Base-by-base conservation (phyloP, 2,888 invertebrate genomes). In the Troides aeacus region DNA sequence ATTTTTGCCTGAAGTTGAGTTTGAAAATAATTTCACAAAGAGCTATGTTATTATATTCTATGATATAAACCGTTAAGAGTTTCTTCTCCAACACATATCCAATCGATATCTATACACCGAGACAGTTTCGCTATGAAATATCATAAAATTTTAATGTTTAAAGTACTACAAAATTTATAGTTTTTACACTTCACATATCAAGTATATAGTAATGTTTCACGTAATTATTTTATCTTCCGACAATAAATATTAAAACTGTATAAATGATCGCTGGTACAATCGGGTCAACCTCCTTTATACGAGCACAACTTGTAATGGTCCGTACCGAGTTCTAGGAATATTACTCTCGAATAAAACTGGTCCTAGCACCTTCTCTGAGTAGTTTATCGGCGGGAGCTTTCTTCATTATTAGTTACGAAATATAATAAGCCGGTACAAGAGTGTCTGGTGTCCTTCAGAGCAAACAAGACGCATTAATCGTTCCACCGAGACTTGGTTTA, bases 21-120 rank as follows among this genome's bases (percentile, higher is more conserved):
- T 15, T 46, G 4, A 46, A n/a, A 53, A 53, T n/a, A n/a, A 53
- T 53, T 53, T 53, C 7, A 53, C 53, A 53, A 53, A 10, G 53
- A n/a, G 7, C 18, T n/a, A 50, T 18, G 53, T 53, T 53, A n/a
- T 53, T 53, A n/a, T 6, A 18, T 18, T 53, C 23, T 23, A 24
- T 58, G n/a, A 58, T 23, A 39, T 42, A 24, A 58, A 36, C 6
- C n/a, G 21, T 39, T 21, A 18, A 71, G 77, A 82, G 81, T 86
- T 87, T 86, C 86, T 30, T 85, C 84, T 77, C 67, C 72, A 72
- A 74, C 78, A 81, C 82, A 85, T 83, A 85, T 30, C 3, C 30
- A 30, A 30, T 82, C 79, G 76, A 74, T 74, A 68, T 74, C 81
- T 81, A 81, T 80, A 84, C 84, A 81, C 84, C 83, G 80, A 30